Conservation (phyloP, 2,797 vertebrate genomes). For the Lerista edwardsae region DNA sequence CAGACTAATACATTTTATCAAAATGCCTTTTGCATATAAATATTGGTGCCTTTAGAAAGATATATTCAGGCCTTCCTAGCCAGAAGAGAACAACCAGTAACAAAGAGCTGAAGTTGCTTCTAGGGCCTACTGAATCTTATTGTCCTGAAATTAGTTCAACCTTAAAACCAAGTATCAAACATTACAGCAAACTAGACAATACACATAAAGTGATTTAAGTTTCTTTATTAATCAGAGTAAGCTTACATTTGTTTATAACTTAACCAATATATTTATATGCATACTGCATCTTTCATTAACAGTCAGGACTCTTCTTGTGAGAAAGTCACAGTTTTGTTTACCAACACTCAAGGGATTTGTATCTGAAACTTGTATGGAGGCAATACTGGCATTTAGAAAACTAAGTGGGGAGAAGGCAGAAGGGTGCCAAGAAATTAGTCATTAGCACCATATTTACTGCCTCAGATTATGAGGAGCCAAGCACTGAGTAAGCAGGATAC, state of each 20-base stretch:
- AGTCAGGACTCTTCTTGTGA: constrained; percentile 17
- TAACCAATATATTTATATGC: constrained; percentile 55
- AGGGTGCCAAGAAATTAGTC: background rate
- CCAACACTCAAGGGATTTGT: constrained; percentile 33
- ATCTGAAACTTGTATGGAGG: background rate
- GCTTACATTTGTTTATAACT: constrained; percentile 54
- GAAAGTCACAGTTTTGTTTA: constrained; percentile 27
- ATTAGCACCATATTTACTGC: accelerated
- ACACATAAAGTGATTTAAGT: constrained; percentile 12
- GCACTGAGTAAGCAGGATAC: background rate
- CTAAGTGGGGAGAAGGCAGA: background rate
- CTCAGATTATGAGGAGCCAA: background rate
- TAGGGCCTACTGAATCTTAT: background rate
- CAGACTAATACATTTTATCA: background rate
- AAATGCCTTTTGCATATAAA: background rate
- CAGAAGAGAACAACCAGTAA: too few species aligned
- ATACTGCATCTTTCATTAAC: constrained; percentile 54
- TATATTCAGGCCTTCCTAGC: background rate
- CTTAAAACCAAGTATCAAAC: background rate
- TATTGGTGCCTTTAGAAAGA: background rate
- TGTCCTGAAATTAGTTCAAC: background rate
- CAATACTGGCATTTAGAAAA: background rate
- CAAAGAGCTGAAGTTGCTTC: background rate
- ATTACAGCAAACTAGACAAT: constrained; percentile 21
- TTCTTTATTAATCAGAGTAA: constrained; percentile 63